phyloP scores from a whole-genome alignment of 35 echinoderm and acorn worm genomes.

The Apostichopus japonicus region DNA sequence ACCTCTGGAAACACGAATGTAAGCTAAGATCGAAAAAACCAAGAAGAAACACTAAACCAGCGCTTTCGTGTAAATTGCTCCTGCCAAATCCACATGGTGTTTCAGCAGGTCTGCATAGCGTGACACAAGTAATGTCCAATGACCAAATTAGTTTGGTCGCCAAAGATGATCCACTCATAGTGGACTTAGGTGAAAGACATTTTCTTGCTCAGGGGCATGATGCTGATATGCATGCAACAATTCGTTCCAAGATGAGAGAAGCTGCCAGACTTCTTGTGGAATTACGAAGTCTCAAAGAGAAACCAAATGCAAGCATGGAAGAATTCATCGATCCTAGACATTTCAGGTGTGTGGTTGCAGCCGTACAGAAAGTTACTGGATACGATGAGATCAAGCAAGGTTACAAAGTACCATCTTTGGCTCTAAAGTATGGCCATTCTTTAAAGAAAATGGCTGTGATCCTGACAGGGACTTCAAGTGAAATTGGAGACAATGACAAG shows the following conservation, averaged over 20 bases:
- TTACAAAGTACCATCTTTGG: constrained; percentile 49
- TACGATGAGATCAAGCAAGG: constrained; percentile 51
- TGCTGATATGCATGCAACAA: constrained; percentile 38
- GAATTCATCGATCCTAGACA: constrained; percentile 58
- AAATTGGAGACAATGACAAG: constrained; percentile 7
- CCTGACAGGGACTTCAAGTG: background rate
- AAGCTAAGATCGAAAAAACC: background rate
- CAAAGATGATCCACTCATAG: constrained; percentile 58
- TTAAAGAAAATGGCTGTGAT: constrained; percentile 7
- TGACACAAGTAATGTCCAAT: constrained; percentile 14
- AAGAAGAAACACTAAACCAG: constrained; percentile 27
- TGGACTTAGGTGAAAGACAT: constrained; percentile 43
- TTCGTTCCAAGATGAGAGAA: constrained; percentile 64
- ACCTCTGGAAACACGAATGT: constrained; percentile 73
- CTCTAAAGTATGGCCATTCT: constrained; percentile 52
- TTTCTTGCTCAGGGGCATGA: constrained; percentile 31
- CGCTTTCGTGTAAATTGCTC: constrained; percentile 45
- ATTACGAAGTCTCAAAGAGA: constrained; percentile 41
- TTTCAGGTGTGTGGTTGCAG: constrained; percentile 61
- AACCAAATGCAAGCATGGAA: constrained; percentile 52
- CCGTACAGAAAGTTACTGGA: constrained; percentile 32
- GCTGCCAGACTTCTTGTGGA: constrained; percentile 48
- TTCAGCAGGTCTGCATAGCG: constrained; percentile 9
- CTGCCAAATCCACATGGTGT: constrained; percentile 9
- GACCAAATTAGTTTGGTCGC: constrained; percentile 62